phyloP scores from a whole-genome alignment of 2,888 invertebrate genomes.

The Mimumesa dahlbomi region DNA sequence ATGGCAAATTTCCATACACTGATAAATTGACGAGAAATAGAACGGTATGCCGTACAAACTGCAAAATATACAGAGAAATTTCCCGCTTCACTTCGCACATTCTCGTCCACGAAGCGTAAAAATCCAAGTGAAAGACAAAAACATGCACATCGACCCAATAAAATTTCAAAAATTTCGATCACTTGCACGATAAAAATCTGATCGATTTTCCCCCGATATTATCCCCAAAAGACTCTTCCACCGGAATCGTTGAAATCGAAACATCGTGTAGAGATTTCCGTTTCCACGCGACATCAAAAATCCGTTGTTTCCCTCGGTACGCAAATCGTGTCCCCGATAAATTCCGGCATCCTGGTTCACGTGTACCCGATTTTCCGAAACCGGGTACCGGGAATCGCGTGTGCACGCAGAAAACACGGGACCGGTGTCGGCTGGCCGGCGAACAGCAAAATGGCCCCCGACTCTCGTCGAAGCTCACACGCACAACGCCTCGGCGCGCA shows the following conservation, averaged over 20 bases:
- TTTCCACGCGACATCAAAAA: no score
- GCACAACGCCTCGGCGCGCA: constrained; percentile 66
- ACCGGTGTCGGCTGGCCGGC: constrained; percentile 58
- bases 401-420: constrained; percentile 38
- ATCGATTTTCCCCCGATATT: no score
- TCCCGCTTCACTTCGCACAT: background rate
- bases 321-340: background rate
- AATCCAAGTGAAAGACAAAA: background rate
- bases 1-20: background rate
- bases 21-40: background rate
- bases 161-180: background rate
- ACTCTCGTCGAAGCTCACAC: constrained; percentile 62
- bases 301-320: no score
- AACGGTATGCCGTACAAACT: background rate
- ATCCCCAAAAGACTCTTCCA: no score
- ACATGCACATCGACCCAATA: background rate
- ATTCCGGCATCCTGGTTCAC: background rate
- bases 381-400: constrained; percentile 42
- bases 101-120: background rate
- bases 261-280: no score
- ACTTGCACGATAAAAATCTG: background rate
- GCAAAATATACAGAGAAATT: background rate
- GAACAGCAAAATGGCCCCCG: constrained; percentile 74
- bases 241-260: no score
- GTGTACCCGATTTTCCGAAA: background rate